Conservation (phyloP, 2,797 vertebrate genomes). For the Esox masquinongy region DNA sequence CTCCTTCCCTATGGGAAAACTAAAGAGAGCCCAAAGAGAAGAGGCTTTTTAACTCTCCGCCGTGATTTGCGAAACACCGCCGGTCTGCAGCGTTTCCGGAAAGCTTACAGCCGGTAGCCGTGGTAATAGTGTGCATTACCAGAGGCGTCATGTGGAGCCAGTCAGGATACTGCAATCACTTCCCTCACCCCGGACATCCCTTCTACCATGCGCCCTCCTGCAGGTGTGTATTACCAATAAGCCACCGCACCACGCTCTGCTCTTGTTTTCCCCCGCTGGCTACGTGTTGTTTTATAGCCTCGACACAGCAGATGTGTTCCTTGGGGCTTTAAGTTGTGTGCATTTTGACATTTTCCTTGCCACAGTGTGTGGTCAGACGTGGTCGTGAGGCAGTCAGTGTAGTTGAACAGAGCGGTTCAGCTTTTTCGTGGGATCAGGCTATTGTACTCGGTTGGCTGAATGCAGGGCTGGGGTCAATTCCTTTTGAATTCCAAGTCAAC, state of each 20-base stretch:
- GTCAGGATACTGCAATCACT: slow-evolving; percentile 77
- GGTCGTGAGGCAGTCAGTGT: neutral
- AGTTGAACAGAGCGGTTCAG: neutral
- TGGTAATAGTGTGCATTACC: slow-evolving; percentile 45
- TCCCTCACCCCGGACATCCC: slow-evolving; percentile 70
- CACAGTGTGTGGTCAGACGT: neutral
- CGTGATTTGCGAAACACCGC: slow-evolving; percentile 13
- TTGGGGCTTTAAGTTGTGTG: neutral
- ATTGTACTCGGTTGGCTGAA: neutral
- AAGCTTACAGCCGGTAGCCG: neutral
- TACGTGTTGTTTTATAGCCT: neutral
- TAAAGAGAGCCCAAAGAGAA: slow-evolving; percentile 41
- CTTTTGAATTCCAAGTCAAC: too few relatives aligned
- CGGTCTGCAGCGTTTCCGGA: slow-evolving; percentile 31
- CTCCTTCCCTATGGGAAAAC: slow-evolving; percentile 40
- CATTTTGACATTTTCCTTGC: neutral
- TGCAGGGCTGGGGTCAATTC: too few relatives aligned
- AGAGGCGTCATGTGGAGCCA: slow-evolving; percentile 79
- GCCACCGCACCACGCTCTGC: neutral
- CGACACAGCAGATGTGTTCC: neutral
- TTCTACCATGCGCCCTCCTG: slow-evolving; percentile 75
- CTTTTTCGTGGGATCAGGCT: neutral
- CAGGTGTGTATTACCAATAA: slow-evolving; percentile 59
- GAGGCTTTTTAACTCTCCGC: slow-evolving; percentile 42
- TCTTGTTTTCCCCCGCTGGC: neutral